Evolutionary conservation across 2,113 vertebrate species (phyloP).

Genomic region (Onychostruthus taczanowskii): DNA sequence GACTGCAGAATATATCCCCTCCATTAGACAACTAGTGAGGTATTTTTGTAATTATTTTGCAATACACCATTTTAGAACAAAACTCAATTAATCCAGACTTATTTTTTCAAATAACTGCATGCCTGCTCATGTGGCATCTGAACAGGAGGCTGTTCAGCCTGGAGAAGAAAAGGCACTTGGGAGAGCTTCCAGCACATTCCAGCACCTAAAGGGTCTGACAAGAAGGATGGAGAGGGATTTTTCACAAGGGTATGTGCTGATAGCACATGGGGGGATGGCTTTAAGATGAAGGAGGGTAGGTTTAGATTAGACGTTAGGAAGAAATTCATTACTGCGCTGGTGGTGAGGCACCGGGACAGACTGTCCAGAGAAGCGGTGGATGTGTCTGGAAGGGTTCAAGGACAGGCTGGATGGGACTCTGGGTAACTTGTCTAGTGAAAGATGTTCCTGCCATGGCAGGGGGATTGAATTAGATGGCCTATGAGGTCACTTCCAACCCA

Average conservation of each 20-base stretch:
- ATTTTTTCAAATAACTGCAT: background rate
- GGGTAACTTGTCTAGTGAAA: too few species aligned
- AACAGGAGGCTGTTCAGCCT: background rate
- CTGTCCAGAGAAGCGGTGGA: background rate
- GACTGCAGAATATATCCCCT: background rate
- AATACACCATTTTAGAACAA: background rate
- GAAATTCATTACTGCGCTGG: background rate
- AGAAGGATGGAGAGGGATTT: background rate
- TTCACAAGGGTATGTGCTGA: background rate
- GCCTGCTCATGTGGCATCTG: background rate
- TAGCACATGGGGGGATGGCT: accelerated
- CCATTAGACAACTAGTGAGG: background rate
- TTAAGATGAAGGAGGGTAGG: background rate
- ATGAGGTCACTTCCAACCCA: background rate
- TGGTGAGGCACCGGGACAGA: background rate
- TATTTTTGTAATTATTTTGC: background rate
- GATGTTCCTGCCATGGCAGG: background rate
- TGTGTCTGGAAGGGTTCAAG: background rate
- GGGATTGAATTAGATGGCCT: background rate
- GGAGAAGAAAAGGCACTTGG: background rate
- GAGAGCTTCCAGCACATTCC: background rate
- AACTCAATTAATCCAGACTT: background rate
- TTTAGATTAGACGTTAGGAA: background rate
- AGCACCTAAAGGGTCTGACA: background rate
- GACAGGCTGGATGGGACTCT: background rate